Evolutionary conservation across 1,140 invertebrate genomes (phyloP).

Genomic region (Harpegnathos saltator): DNA sequence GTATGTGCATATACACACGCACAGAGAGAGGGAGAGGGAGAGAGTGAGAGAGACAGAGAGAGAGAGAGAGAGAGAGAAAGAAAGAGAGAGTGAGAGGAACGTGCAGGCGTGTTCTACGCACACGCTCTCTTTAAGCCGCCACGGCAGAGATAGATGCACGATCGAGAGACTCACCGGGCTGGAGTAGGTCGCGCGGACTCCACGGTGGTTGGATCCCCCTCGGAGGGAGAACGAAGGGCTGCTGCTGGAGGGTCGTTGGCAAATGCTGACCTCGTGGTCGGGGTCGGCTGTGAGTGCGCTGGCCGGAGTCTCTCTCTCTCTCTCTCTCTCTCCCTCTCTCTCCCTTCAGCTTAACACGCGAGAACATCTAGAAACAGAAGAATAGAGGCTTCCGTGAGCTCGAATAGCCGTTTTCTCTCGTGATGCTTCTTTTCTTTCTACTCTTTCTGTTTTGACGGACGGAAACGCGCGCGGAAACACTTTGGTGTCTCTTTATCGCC

Average conservation of each 20-base stretch:
- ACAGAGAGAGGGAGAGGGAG: neutral
- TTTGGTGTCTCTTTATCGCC: neutral
- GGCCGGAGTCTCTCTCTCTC: neutral
- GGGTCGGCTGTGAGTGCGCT: neutral
- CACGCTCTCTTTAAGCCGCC: constrained; percentile 47
- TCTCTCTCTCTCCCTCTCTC: too few species aligned
- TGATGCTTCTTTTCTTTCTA: neutral
- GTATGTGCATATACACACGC: neutral
- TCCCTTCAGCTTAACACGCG: neutral
- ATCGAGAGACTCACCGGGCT: constrained; percentile 54
- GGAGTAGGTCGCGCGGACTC: constrained; percentile 34
- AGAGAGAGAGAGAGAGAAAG: neutral
- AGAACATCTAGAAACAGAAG: neutral
- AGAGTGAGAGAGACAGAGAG: constrained; percentile 15
- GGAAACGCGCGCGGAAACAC: neutral
- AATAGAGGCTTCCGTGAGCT: neutral
- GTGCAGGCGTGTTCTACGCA: constrained; percentile 5
- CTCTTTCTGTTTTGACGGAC: neutral
- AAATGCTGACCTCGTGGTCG: neutral
- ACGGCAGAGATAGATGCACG: constrained; percentile 32
- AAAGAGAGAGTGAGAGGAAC: constrained; percentile 22
- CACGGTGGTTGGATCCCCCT: constrained; percentile 38
- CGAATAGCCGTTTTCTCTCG: constrained; percentile 2
- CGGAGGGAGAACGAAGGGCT: constrained; percentile 8
- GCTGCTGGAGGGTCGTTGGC: neutral